Evolutionary conservation across 2,113 vertebrate genomes (phyloP), one percentile per base, ranked within the genome.

Genomic region (Chloroceryle aenea): DNA sequence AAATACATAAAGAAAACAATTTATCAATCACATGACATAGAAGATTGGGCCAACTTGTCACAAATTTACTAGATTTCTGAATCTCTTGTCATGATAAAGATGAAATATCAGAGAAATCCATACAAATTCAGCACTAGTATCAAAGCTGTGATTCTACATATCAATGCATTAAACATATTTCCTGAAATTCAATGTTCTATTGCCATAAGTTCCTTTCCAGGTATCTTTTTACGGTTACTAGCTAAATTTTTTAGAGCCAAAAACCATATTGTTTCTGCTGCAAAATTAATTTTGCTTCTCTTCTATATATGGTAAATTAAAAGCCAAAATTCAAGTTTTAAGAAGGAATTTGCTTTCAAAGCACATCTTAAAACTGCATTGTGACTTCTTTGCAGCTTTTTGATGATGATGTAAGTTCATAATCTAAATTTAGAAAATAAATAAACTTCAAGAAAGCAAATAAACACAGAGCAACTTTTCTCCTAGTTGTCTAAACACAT

Each of bases 91-190:
- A 74, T 38, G 45, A 91, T 86, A 63, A 97, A 95, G 52, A 16
- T 53, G 26, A 53, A 55, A 62, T 15, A 7, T 78, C 40, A 86
- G 17, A 4, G 4, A 91, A 87, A 68, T 68, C 16, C 61, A 79
- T 78, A 59, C 71, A 97, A 97, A 97, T 91, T 97, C 93, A 96
- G 67, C 85, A 95, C 92, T 73, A 96, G 58, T 81, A 95, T 93
- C 63, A 96, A 93, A 89, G 59, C 30, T 85, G 16, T 63, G 42
- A 66, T 75, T 96, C 55, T 69, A 94, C 83, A 83, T 87, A 92
- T 91, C 87, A 96, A 96, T 71, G 42, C 94, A 90, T 74, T 97
- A 95, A 97, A 97, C 43, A 32, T 90, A 77, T 94, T 93, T 85
- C 75, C 82, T 92, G 85, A 73, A 95, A 86, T 93, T 58, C 94